A percentile compares a stretch with the other conserved stretches of the same genome.
phyloP scores from a whole-genome alignment of 2,888 invertebrate genomes.

The Lysandra bellargus region DNA sequence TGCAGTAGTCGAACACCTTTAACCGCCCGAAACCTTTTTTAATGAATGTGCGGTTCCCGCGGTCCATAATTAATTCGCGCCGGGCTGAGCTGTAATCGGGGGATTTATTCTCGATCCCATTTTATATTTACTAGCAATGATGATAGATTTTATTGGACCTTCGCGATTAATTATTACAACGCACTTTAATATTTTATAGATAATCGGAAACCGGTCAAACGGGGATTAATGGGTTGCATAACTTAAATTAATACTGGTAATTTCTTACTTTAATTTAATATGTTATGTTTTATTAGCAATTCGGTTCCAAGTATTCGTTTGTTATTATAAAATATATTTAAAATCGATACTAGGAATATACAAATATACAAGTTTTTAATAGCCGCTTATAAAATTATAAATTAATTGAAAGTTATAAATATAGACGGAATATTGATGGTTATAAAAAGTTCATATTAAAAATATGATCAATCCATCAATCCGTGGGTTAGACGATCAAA shows the following conservation, averaged over 20 bases:
- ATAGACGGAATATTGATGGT: too few relatives aligned
- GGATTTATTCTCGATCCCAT: slow-evolving; percentile 37
- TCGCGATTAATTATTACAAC: slow-evolving; percentile 18
- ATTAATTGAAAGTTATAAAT: too few relatives aligned
- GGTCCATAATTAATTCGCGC: slow-evolving; percentile 30
- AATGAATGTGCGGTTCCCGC: slow-evolving; percentile 16
- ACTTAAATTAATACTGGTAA: neutral
- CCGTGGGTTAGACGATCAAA: too few relatives aligned
- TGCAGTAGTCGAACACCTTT: slow-evolving; percentile 6
- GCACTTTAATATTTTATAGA: slow-evolving; percentile 10
- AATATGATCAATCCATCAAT: too few relatives aligned
- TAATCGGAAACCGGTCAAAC: neutral
- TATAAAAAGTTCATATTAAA: too few relatives aligned
- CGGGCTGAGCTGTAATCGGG: slow-evolving; percentile 39
- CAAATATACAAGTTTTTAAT: too few relatives aligned
- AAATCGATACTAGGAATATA: too few relatives aligned
- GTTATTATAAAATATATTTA: too few relatives aligned
- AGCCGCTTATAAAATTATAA: too few relatives aligned
- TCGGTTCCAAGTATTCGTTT: too few relatives aligned
- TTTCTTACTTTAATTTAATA: neutral
- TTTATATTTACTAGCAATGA: slow-evolving; percentile 18
- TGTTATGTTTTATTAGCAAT: neutral
- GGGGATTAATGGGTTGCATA: neutral
- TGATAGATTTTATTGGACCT: slow-evolving; percentile 24
- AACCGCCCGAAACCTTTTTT: slow-evolving; percentile 16